phyloP scores from a whole-genome alignment of 2,888 invertebrate genomes.

The Oscheius sp. region DNA sequence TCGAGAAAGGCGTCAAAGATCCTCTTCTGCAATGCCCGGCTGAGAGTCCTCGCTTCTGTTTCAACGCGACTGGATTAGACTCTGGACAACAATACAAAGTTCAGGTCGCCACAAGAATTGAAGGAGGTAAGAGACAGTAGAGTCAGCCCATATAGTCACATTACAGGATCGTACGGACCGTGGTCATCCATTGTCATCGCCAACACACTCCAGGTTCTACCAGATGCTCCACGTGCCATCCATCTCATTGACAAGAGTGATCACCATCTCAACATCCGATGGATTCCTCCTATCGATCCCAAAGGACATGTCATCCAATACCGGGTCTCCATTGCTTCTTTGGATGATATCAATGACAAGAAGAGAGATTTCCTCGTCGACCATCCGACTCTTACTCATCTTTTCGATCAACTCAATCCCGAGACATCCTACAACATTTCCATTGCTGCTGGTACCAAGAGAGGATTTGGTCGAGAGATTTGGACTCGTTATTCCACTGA shows the following conservation, averaged over 20 bases:
- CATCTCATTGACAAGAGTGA: slow-evolving; percentile 72
- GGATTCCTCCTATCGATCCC: slow-evolving; percentile 71
- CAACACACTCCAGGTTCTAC: slow-evolving; percentile 72
- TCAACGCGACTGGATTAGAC: slow-evolving; percentile 70
- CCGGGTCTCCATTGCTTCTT: slow-evolving; percentile 64
- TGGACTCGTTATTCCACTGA: slow-evolving; percentile 71
- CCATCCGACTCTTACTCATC: slow-evolving; percentile 67
- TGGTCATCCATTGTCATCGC: slow-evolving; percentile 69
- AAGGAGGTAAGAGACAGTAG: slow-evolving; percentile 53
- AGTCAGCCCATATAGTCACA: too few relatives aligned
- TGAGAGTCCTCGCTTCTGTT: slow-evolving; percentile 69
- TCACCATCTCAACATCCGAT: slow-evolving; percentile 69
- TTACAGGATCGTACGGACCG: slow-evolving; percentile 65
- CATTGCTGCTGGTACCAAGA: slow-evolving; percentile 65
- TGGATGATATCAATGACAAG: slow-evolving; percentile 65
- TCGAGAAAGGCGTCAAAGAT: slow-evolving; percentile 65
- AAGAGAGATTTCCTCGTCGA: slow-evolving; percentile 60
- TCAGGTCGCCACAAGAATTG: slow-evolving; percentile 67
- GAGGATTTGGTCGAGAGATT: slow-evolving; percentile 71
- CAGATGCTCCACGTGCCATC: slow-evolving; percentile 71
- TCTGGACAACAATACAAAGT: slow-evolving; percentile 71
- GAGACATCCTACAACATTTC: slow-evolving; percentile 73
- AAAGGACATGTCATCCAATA: slow-evolving; percentile 70
- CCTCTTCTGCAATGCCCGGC: slow-evolving; percentile 67
- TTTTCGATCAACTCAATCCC: slow-evolving; percentile 70